Conservation (phyloP, 2,888 invertebrate genomes). For the Drosophila meridiana region DNA sequence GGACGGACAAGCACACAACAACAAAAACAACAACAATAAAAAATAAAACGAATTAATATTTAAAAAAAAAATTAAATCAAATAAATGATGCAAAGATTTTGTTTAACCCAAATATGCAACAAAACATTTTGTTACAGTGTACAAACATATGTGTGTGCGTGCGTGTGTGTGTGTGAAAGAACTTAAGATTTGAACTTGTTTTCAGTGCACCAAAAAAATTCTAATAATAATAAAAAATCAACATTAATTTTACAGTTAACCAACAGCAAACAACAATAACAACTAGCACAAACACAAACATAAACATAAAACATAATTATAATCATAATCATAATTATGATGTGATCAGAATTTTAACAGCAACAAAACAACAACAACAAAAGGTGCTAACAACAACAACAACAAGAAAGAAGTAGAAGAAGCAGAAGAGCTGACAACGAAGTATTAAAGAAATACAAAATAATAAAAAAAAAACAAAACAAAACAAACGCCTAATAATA, state of each 20-base stretch:
- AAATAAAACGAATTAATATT: slow-evolving; percentile 8
- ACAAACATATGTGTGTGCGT: not conserved
- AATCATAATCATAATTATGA: slow-evolving; percentile 31
- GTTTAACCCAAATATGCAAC: slow-evolving; percentile 1
- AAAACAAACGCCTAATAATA: slow-evolving; percentile 5
- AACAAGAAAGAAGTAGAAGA: slow-evolving; percentile 2
- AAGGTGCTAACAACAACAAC: slow-evolving; percentile 13
- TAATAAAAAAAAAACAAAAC: slow-evolving; percentile 13
- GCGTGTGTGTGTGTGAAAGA: slow-evolving; percentile 7
- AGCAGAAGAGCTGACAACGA: slow-evolving; percentile 1
- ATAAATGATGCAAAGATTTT: slow-evolving; percentile 15
- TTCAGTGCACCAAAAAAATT: slow-evolving; percentile 10
- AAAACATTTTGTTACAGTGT: slow-evolving; percentile 4
- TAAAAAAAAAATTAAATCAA: slow-evolving; percentile 7
- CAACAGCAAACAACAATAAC: slow-evolving; percentile 15
- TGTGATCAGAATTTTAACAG: slow-evolving; percentile 41
- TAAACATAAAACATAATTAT: slow-evolving; percentile 27
- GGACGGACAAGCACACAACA: slow-evolving; percentile 28
- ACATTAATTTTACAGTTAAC: slow-evolving; percentile 18
- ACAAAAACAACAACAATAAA: slow-evolving; percentile 9
- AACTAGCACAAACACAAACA: slow-evolving; percentile 20
- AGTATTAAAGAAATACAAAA: slow-evolving; percentile 1
- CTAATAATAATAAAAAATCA: slow-evolving; percentile 9
- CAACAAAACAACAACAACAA: slow-evolving; percentile 20
- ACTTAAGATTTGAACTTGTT: slow-evolving; percentile 18